phyloP scores from a whole-genome alignment of 1,140 invertebrate genomes.

The Bombus polaris region DNA sequence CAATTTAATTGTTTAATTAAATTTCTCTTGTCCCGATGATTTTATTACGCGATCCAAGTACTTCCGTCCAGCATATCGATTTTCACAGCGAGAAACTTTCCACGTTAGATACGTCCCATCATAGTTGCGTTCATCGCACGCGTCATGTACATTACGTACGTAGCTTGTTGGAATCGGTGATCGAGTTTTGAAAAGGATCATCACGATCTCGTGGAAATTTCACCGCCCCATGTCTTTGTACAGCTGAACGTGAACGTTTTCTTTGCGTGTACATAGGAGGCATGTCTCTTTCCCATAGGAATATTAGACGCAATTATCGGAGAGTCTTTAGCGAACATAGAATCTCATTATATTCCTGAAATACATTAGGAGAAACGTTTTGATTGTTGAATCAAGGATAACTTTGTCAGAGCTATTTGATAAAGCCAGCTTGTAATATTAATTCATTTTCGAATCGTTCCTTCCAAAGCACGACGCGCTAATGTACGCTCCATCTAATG shows the following conservation, averaged over 20 bases:
- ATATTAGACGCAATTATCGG: background rate
- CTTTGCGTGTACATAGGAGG: conserved; percentile 1
- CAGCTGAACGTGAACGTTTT: background rate
- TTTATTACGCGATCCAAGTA: background rate
- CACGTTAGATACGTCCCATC: background rate
- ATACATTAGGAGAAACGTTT: background rate
- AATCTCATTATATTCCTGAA: background rate
- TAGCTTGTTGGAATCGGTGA: background rate
- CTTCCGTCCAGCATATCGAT: conserved; percentile 1
- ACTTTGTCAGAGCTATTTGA: background rate
- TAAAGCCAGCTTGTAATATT: too few species aligned
- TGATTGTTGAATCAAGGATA: background rate
- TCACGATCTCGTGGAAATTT: background rate
- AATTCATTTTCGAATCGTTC: background rate
- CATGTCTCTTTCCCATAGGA: background rate
- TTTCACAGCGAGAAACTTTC: background rate
- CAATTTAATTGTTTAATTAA: too few species aligned
- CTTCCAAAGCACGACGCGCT: too few species aligned
- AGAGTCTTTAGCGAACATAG: background rate
- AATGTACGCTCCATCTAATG: too few species aligned
- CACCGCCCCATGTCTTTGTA: background rate
- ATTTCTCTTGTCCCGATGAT: background rate
- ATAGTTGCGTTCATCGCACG: background rate
- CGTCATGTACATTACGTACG: background rate
- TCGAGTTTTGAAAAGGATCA: background rate